Evolutionary conservation across 2,888 invertebrate genomes (phyloP).

Genomic region (Chymomyza caudatula): DNA sequence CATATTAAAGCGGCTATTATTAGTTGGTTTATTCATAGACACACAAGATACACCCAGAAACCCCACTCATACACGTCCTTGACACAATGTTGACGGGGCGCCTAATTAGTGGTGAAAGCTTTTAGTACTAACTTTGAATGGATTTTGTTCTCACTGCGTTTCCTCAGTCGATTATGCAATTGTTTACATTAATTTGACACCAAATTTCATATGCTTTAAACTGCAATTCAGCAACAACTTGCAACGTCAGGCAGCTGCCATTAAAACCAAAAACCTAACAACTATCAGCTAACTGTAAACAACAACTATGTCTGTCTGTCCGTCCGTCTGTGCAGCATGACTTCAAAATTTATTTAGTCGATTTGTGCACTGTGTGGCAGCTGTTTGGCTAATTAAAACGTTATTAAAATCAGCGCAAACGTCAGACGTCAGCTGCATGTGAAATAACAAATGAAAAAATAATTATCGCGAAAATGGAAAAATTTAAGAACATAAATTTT

Average conservation of each 20-base stretch:
- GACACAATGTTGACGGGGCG: not conserved
- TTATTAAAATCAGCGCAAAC: slow-evolving; percentile 24
- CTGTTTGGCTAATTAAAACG: slow-evolving; percentile 54
- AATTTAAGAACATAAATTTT: not conserved
- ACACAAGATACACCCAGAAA: not conserved
- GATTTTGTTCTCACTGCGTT: slow-evolving; percentile 19
- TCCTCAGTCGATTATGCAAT: slow-evolving; percentile 43
- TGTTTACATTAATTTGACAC: slow-evolving; percentile 63
- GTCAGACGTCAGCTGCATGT: not conserved
- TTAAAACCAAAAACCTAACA: not conserved
- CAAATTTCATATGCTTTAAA: slow-evolving; percentile 54
- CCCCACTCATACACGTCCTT: not conserved
- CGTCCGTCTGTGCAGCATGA: not conserved
- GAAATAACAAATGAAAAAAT: not conserved
- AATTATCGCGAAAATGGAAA: not conserved
- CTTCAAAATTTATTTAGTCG: not conserved
- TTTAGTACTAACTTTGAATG: not conserved
- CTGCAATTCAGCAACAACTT: slow-evolving; percentile 35
- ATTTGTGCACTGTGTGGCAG: not conserved
- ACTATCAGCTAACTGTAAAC: slow-evolving; percentile 12
- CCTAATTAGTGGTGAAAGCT: slow-evolving; percentile 33
- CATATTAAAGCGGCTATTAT: slow-evolving; percentile 36
- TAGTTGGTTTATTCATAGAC: slow-evolving; percentile 7
- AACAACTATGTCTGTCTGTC: not conserved
- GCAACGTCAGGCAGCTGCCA: slow-evolving; percentile 22